Conservation (phyloP, 2,113 vertebrate species). For the Acanthochromis polyacanthus region DNA sequence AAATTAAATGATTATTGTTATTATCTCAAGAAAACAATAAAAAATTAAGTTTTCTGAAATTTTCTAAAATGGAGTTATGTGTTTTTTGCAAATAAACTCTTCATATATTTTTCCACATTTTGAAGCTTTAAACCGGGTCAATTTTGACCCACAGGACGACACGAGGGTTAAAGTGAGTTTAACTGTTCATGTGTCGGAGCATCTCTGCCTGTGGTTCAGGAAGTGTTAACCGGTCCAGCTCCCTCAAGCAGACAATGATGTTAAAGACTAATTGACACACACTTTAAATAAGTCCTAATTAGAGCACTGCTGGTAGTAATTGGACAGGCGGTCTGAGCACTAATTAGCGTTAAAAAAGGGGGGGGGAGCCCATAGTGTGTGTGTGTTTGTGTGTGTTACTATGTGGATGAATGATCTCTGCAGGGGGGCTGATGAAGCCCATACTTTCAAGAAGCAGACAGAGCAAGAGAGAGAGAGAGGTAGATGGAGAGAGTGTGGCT, state of each 20-base stretch:
- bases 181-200: slow-evolving; percentile 16
- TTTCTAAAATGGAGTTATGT: too few relatives aligned
- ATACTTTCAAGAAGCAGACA: slow-evolving; percentile 84
- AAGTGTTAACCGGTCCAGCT: slow-evolving; percentile 64
- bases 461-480: slow-evolving; percentile 32
- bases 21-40: too few relatives aligned
- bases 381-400: slow-evolving; percentile 79
- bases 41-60: too few relatives aligned
- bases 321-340: slow-evolving; percentile 90
- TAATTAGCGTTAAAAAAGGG: slow-evolving; percentile 88
- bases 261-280: slow-evolving; percentile 89
- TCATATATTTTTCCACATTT: too few relatives aligned
- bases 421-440: slow-evolving; percentile 88
- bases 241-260: slow-evolving; percentile 81
- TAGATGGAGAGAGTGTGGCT: slow-evolving; percentile 58
- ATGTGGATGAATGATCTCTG: slow-evolving; percentile 87
- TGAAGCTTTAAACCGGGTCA: too few relatives aligned
- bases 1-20: too few relatives aligned
- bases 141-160: too few relatives aligned
- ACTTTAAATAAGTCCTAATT: slow-evolving; percentile 92
- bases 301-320: slow-evolving; percentile 91
- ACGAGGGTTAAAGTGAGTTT: background rate
- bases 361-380: slow-evolving; percentile 71
- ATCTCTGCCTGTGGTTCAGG: slow-evolving; percentile 28
- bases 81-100: too few relatives aligned